These are phyloP conservation scores for Xenopus borealis DNA, from an alignment of 2,113 vertebrate genomes.

Conservation along the genomic window DNA sequence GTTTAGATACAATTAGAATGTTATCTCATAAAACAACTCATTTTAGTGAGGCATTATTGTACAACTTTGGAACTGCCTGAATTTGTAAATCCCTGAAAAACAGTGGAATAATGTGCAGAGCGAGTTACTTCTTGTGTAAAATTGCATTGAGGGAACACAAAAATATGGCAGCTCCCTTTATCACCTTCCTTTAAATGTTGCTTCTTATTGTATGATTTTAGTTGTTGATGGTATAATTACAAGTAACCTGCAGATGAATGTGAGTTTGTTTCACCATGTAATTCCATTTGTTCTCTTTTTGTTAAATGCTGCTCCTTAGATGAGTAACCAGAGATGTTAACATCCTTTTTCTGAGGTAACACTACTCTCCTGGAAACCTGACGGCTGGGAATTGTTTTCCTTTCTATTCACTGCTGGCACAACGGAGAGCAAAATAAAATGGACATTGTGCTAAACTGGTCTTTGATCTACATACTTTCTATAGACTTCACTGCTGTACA, in stretches of 20 bases:
- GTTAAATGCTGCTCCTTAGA: constrained; percentile 35
- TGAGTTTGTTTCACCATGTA: constrained; percentile 20
- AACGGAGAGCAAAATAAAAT: constrained; percentile 25
- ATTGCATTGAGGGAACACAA: neutral
- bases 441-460: constrained; percentile 19
- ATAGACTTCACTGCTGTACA: neutral
- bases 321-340: constrained; percentile 34
- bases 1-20: too few relatives aligned
- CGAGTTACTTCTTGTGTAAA: neutral
- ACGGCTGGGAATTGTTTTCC: constrained; percentile 28
- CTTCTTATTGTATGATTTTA: neutral
- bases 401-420: constrained; percentile 22
- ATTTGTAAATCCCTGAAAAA: too few relatives aligned
- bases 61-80: too few relatives aligned
- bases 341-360: constrained; percentile 36
- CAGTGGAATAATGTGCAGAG: neutral
- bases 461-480: constrained; percentile 20
- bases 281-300: constrained; percentile 22
- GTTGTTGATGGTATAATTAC: neutral
- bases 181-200: constrained; percentile 1
- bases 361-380: constrained; percentile 26
- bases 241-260: constrained; percentile 11
- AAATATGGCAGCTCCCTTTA: neutral
- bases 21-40: too few relatives aligned
- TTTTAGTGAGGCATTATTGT: too few relatives aligned